Conservation (phyloP, 2,888 invertebrate species). For the Synergus laeviventris region DNA sequence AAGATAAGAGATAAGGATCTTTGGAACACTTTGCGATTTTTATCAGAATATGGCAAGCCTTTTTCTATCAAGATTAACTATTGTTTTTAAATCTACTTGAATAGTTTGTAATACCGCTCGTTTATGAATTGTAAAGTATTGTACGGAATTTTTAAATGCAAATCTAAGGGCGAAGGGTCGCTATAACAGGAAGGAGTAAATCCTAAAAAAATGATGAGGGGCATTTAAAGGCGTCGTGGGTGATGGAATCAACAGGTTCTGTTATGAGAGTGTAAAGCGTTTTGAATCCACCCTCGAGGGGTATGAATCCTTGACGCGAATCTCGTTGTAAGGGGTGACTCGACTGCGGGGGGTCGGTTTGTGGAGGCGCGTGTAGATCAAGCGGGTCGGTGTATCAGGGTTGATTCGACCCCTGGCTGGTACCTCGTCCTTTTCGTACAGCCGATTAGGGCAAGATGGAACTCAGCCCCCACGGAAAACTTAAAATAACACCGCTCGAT, state of each 20-base stretch:
- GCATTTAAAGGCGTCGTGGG: slow-evolving; percentile 25
- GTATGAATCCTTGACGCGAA: slow-evolving; percentile 70
- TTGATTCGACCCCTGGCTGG: slow-evolving; percentile 44
- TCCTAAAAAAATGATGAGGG: slow-evolving; percentile 10
- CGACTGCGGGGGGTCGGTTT: slow-evolving; percentile 53
- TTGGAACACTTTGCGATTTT: too few relatives aligned
- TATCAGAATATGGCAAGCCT: too few relatives aligned
- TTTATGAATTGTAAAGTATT: too few relatives aligned
- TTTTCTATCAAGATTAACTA: too few relatives aligned
- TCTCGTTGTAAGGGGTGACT: slow-evolving; percentile 67
- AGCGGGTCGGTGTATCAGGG: slow-evolving; percentile 47
- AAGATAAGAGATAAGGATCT: too few relatives aligned
- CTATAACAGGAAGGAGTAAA: slow-evolving; percentile 1
- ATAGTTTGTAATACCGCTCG: too few relatives aligned
- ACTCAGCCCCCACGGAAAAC: slow-evolving; percentile 73
- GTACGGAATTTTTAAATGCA: not conserved
- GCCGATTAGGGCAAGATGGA: slow-evolving; percentile 73
- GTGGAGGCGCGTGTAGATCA: slow-evolving; percentile 55
- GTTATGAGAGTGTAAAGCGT: slow-evolving; percentile 75
- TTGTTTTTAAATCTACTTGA: too few relatives aligned
- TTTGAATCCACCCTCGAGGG: slow-evolving; percentile 74
- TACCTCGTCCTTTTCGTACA: slow-evolving; percentile 59
- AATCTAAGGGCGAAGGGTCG: not conserved
- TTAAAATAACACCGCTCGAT: slow-evolving; percentile 76
- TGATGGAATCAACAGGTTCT: slow-evolving; percentile 72